Evolutionary conservation across 1,140 invertebrate genomes (phyloP).

Genomic region (Anadara kagoshimensis): DNA sequence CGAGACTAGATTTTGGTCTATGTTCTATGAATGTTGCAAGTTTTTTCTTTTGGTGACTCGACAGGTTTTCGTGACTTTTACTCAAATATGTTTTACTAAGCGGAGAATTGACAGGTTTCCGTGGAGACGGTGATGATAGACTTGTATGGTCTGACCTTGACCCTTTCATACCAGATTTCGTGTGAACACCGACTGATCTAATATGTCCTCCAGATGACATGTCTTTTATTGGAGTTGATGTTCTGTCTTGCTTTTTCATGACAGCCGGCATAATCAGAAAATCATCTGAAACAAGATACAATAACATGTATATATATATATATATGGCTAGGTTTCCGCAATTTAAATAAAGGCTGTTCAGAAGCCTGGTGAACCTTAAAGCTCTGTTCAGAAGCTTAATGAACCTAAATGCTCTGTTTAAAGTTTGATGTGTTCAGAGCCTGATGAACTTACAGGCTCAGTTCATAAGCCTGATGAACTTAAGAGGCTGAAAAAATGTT

Average conservation of each 20-base stretch:
- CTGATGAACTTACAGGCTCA: no score
- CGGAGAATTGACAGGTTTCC: slow-evolving; percentile 42
- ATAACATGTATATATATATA: no score
- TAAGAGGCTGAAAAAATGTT: no score
- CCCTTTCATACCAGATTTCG: slow-evolving; percentile 53
- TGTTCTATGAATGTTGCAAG: slow-evolving; percentile 39
- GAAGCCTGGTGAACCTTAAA: no score
- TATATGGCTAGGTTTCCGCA: no score
- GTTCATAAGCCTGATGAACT: no score
- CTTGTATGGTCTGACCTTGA: slow-evolving; percentile 59
- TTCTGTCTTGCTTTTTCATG: slow-evolving; percentile 10
- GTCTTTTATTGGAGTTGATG: slow-evolving; percentile 24
- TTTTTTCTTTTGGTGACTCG: slow-evolving; percentile 60
- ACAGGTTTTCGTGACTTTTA: slow-evolving; percentile 72
- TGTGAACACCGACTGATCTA: not conserved
- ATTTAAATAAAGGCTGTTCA: no score
- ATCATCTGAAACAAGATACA: no score
- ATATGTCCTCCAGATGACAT: not conserved
- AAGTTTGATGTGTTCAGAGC: no score
- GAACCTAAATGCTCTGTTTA: no score
- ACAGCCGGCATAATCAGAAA: no score
- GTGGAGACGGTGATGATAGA: slow-evolving; percentile 34
- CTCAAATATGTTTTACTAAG: slow-evolving; percentile 63
- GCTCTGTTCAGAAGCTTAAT: no score
- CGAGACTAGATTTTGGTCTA: slow-evolving; percentile 55